Base-by-base conservation (phyloP, 2,797 vertebrate genomes). In the Lateolabrax maculatus region DNA sequence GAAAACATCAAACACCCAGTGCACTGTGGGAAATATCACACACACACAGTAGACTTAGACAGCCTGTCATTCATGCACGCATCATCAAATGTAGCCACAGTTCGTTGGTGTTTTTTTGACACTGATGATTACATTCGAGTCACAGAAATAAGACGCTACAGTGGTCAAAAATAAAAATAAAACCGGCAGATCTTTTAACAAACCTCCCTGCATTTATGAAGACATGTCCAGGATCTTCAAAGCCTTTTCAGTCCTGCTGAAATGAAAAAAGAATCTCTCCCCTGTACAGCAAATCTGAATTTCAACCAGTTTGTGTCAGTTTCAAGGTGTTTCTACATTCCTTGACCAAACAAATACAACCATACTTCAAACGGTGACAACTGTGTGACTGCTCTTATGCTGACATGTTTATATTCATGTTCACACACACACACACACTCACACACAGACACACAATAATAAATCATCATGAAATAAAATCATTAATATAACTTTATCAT, bases 371-470 rank as follows among this genome's bases (percentile, higher is more conserved):
- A 19, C 9, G 34, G 41, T 75, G 71, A 74, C 62, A 78, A 62
- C 41, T 55, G 67, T 71, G 55, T 71, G 67, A 39, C 16, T 66
- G 75, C 67, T 57, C 64, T 63, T 55, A 39, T 62, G 49, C 44
- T 71, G 84, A 75, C 68, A 49, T 64, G 64, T 77, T 81, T 84
- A 69, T 64, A 84, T 86, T 86, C 65, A 75, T 77, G 75, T 72
- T 53, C 29, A 27, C 52, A 43, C 44, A 66, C 46, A 55, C 37
- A 21, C 23, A 46, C 19, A 15, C 44, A 58, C 60, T 46, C 52
- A 58, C 37, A 53, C 9, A 44, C 29, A 34, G 4, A 34, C 11
- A 51, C 23, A 49, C 52, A n/a, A n/a, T n/a, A n/a, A n/a, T n/a
- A n/a, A n/a, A n/a, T n/a, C n/a, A n/a, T n/a, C 46, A 37, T 10